These are phyloP conservation scores for Crocuta crocuta DNA, from an alignment of 2,113 vertebrate genomes.

Conservation along the genomic window DNA sequence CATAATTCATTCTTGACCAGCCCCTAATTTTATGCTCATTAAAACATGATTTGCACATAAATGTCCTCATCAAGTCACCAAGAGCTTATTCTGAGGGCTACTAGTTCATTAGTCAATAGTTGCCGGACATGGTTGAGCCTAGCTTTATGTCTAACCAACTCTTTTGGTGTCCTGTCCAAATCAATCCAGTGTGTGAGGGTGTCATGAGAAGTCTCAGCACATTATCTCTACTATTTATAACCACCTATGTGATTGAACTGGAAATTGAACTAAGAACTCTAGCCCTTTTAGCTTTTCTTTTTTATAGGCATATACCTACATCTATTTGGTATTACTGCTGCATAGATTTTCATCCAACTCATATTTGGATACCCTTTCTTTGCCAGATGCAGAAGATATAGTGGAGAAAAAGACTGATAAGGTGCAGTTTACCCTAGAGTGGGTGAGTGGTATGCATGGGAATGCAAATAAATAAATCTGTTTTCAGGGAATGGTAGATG, in stretches of 20 bases:
- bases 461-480: not conserved
- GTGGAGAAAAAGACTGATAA: not conserved
- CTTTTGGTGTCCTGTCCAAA: not conserved
- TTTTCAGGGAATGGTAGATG: not conserved
- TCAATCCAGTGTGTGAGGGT: not conserved
- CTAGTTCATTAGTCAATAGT: not conserved
- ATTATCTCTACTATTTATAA: not conserved
- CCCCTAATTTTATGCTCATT: not conserved
- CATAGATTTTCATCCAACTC: not conserved
- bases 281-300: not conserved
- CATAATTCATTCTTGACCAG: not conserved
- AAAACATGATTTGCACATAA: no score
- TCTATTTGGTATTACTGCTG: not conserved
- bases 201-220: not conserved
- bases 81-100: not conserved
- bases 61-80: not conserved
- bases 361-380: not conserved
- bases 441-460: rapidly evolving
- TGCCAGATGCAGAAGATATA: not conserved
- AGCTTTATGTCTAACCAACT: not conserved
- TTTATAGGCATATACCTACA: not conserved
- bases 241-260: no score
- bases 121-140: not conserved
- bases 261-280: not conserved
- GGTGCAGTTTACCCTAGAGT: not conserved